These are phyloP conservation scores for Onchidella celtica DNA, from an alignment of 2,888 invertebrate species.

Conservation along the genomic window DNA sequence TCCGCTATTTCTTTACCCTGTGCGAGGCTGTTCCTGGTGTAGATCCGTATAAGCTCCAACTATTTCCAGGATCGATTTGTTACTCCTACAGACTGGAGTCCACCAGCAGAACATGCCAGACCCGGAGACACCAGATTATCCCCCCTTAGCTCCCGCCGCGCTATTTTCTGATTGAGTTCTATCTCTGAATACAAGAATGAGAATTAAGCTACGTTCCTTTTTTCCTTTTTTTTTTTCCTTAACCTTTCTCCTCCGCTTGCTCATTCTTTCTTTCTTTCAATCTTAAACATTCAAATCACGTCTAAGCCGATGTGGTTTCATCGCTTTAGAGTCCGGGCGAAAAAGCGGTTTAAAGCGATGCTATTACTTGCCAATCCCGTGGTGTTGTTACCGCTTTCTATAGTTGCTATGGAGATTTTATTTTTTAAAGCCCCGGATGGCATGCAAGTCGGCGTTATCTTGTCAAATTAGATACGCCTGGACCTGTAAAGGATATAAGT, in stretches of 20 bases:
- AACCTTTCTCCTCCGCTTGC: neutral
- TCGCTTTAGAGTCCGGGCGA: neutral
- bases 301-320: constrained; percentile 17
- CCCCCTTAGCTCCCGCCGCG: constrained; percentile 18
- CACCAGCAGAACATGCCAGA: neutral
- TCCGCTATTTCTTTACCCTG: too few species aligned
- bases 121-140: constrained; percentile 21
- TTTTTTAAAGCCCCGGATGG: constrained; percentile 30
- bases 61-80: constrained; percentile 32
- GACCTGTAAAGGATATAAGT: constrained; percentile 7
- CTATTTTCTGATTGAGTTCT: constrained; percentile 29
- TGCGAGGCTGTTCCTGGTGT: neutral
- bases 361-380: constrained; percentile 24
- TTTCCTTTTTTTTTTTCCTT: constrained; percentile 6
- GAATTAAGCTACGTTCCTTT: constrained; percentile 23
- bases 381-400: constrained; percentile 24
- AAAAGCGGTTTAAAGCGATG: constrained; percentile 35
- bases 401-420: constrained; percentile 43
- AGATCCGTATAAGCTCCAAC: constrained; percentile 18
- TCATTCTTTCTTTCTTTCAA: neutral
- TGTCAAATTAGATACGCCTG: constrained; percentile 39
- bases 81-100: neutral
- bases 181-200: constrained; percentile 27
- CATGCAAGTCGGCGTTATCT: constrained; percentile 26
- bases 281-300: constrained; percentile 37